A percentile compares a stretch with the other conserved stretches of the same genome.
These are phyloP conservation scores for Holothuria scabra DNA, from an alignment of 53 echinoderm and acorn worm species.

Conservation along the genomic window DNA sequence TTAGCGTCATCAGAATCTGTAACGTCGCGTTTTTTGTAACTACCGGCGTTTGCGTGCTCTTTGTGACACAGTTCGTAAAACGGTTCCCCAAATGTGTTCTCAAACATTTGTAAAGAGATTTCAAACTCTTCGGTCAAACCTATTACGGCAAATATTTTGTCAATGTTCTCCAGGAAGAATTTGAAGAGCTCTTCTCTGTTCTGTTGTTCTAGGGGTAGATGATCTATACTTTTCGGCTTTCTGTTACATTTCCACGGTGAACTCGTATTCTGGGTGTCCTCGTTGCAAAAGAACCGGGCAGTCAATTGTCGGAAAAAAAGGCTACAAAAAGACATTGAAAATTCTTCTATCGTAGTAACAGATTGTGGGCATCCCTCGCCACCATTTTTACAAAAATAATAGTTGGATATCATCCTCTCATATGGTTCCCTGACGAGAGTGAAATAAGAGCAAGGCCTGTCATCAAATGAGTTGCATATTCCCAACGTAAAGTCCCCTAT, in stretches of 20 bases:
- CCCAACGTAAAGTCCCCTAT: constrained; percentile 15
- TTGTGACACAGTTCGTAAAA: background rate
- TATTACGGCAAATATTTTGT: constrained; percentile 31
- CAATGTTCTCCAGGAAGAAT: constrained; percentile 5
- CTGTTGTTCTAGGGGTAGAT: background rate
- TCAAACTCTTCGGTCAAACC: constrained; percentile 15
- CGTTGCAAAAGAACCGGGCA: background rate
- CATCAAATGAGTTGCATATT: background rate
- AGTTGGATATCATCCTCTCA: constrained; percentile 27
- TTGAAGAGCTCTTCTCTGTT: background rate
- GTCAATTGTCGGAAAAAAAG: constrained; percentile 44
- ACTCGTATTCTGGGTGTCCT: too few relatives aligned
- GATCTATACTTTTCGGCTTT: constrained; percentile 1
- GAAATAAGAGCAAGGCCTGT: constrained; percentile 15
- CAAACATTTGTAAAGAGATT: constrained; percentile 19
- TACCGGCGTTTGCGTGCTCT: constrained; percentile 1
- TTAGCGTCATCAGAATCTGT: background rate
- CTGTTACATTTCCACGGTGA: background rate
- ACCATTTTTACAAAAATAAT: constrained; percentile 34
- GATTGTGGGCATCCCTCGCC: constrained; percentile 24
- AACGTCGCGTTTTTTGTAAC: background rate
- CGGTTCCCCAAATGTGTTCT: constrained; percentile 17
- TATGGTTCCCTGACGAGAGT: constrained; percentile 27
- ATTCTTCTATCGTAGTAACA: constrained; percentile 17
- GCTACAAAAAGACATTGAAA: background rate